A percentile compares a stretch with the other conserved stretches of the same genome.
These are phyloP conservation scores for Drosophila pseudotalamancana DNA, from an alignment of 2,888 invertebrate species.

Conservation along the genomic window DNA sequence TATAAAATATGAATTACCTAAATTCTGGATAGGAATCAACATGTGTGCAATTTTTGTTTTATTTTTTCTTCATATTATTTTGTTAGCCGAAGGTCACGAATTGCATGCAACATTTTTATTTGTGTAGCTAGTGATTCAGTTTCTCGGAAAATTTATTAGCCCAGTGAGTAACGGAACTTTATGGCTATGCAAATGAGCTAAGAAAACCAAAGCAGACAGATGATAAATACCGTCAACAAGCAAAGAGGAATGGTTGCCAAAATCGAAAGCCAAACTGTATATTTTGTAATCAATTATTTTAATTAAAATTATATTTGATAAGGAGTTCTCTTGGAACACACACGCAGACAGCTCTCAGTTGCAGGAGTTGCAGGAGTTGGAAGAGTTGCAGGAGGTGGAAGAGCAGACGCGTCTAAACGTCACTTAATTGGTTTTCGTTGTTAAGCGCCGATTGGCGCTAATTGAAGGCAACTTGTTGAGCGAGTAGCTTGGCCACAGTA, in stretches of 20 bases:
- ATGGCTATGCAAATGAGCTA: conserved; percentile 46
- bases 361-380: conserved; percentile 21
- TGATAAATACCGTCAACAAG: conserved; percentile 48
- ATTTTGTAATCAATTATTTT: conserved; percentile 46
- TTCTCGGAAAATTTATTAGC: neutral
- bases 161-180: conserved; percentile 45
- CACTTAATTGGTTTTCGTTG: conserved; percentile 78
- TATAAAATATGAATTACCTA: conserved; percentile 14
- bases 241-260: conserved; percentile 19
- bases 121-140: conserved; percentile 41
- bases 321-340: conserved; percentile 25
- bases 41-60: too few species aligned
- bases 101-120: conserved; percentile 28
- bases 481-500: conserved; percentile 36
- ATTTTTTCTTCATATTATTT: too few species aligned
- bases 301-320: conserved; percentile 66
- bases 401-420: conserved; percentile 34
- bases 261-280: conserved; percentile 9
- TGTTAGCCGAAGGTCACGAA: conserved; percentile 50
- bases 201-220: conserved; percentile 3
- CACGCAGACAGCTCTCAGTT: neutral
- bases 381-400: neutral
- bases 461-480: conserved; percentile 73
- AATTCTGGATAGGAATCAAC: conserved; percentile 7
- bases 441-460: conserved; percentile 73